Conservation (phyloP, 1,140 invertebrate genomes). For the Theocolax elegans region DNA sequence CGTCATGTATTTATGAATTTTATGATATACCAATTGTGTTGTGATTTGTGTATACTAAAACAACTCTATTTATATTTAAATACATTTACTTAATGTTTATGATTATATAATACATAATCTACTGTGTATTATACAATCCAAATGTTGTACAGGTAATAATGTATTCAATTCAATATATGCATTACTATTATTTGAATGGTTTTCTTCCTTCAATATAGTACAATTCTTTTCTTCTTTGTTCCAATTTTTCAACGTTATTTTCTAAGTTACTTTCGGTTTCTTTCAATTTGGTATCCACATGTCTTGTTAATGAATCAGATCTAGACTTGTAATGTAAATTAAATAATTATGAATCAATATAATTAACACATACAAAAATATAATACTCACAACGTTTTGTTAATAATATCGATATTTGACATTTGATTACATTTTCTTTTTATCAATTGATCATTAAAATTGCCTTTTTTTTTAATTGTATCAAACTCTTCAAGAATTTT, state of each 20-base stretch:
- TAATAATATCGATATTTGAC: constrained; percentile 12
- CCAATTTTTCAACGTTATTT: constrained; percentile 20
- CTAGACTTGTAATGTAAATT: background rate
- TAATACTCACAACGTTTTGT: constrained; percentile 25
- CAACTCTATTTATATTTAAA: too few relatives aligned
- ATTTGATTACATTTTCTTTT: background rate
- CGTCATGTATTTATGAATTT: too few relatives aligned
- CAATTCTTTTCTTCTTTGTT: too few relatives aligned
- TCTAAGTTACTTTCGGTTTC: background rate
- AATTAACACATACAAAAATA: background rate
- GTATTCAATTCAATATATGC: too few relatives aligned
- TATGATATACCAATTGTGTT: background rate
- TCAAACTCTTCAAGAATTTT: background rate
- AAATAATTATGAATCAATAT: background rate
- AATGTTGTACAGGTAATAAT: too few relatives aligned
- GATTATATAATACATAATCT: too few relatives aligned
- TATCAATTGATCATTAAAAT: constrained; percentile 4
- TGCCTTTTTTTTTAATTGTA: background rate
- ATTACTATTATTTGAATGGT: too few relatives aligned
- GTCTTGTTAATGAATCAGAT: constrained; percentile 28
- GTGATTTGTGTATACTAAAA: too few relatives aligned
- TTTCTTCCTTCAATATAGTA: too few relatives aligned
- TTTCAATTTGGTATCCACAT: constrained; percentile 24
- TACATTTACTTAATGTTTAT: too few relatives aligned
- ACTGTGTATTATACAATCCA: too few relatives aligned